Evolutionary conservation across 2,113 vertebrate species (phyloP).

Genomic region (Ciconia boyciana): DNA sequence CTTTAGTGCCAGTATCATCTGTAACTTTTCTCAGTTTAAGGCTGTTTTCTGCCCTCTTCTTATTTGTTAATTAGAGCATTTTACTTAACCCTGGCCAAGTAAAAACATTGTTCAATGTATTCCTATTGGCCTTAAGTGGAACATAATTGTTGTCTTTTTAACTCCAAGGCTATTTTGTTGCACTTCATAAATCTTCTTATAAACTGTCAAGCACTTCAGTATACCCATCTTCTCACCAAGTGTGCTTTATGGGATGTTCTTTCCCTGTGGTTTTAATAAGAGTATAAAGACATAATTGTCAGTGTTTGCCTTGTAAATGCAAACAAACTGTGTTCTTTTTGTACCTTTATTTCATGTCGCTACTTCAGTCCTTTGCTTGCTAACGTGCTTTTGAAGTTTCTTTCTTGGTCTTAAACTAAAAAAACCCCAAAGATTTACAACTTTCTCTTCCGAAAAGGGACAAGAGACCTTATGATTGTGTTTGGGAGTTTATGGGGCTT

Average conservation of each 20-base stretch:
- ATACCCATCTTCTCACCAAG: background rate
- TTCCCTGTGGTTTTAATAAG: background rate
- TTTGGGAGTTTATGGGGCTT: background rate
- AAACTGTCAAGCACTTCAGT: background rate
- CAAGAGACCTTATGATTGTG: background rate
- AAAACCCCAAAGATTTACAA: background rate
- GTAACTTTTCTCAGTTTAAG: slow-evolving; percentile 37
- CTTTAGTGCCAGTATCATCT: background rate
- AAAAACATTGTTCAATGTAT: background rate
- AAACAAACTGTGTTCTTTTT: background rate
- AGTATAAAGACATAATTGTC: background rate
- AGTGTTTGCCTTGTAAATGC: background rate
- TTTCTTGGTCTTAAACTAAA: background rate
- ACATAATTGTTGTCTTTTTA: background rate
- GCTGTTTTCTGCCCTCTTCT: background rate
- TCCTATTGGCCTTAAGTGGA: background rate
- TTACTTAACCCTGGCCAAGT: background rate
- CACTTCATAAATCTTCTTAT: background rate
- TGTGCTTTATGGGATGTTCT: background rate
- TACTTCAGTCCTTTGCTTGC: background rate
- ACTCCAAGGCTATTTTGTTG: background rate
- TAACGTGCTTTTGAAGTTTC: background rate
- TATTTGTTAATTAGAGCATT: slow-evolving; percentile 3
- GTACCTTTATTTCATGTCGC: background rate
- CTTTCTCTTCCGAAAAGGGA: background rate